A percentile compares a stretch with the other conserved stretches of the same genome.
These are phyloP conservation scores for Melanogrammus aeglefinus DNA, from an alignment of 2,797 vertebrate species.

Conservation along the genomic window DNA sequence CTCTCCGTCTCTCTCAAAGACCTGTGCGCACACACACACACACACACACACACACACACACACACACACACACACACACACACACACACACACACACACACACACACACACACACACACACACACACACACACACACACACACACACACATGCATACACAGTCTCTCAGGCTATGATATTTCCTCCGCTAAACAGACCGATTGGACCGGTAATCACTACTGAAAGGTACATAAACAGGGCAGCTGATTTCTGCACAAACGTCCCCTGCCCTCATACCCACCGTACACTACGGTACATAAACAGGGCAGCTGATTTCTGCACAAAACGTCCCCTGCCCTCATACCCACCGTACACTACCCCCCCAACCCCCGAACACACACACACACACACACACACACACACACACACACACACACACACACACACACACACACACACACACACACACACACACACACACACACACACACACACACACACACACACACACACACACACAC, in stretches of 20 bases:
- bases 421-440: background rate
- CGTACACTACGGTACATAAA: constrained; percentile 86
- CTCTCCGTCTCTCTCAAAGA: background rate
- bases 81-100: constrained; percentile 16
- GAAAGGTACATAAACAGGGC: constrained; percentile 85
- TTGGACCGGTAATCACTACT: constrained; percentile 81
- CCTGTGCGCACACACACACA: constrained; percentile 6
- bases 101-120: background rate
- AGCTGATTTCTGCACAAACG: constrained; percentile 66
- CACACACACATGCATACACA: constrained; percentile 9
- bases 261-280: constrained; percentile 28
- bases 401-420: background rate
- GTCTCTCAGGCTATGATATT: constrained; percentile 67
- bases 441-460: too few relatives aligned
- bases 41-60: constrained; percentile 12
- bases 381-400: background rate
- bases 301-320: constrained; percentile 74
- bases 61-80: constrained; percentile 10
- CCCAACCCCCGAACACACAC: constrained; percentile 24
- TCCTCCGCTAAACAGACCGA: constrained; percentile 79
- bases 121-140: constrained; percentile 17
- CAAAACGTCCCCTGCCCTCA: constrained; percentile 16
- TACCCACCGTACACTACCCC: constrained; percentile 41
- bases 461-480: background rate
- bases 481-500: constrained; percentile 1